A percentile compares a stretch with the other conserved stretches of the same genome.
phyloP scores from a whole-genome alignment of 2,113 vertebrate species.

The Pangasianodon hypophthalmus region DNA sequence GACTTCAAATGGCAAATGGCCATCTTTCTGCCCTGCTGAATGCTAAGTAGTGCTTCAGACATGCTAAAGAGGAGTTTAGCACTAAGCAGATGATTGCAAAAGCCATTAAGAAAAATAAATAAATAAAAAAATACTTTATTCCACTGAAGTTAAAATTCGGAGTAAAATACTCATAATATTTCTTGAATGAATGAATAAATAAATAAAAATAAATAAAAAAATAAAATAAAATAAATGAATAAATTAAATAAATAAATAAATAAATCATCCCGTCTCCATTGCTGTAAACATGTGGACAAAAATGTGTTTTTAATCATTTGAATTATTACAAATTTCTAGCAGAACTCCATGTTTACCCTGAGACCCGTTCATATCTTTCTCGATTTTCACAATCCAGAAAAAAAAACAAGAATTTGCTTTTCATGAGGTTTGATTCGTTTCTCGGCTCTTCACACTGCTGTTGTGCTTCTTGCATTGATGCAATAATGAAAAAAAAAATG shows the following conservation, averaged over 20 bases:
- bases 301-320: too few species aligned
- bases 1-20: slow-evolving; percentile 25
- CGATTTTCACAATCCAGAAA: background rate
- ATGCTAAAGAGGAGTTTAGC: slow-evolving; percentile 22
- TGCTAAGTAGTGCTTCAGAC: slow-evolving; percentile 30
- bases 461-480: background rate
- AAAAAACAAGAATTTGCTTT: background rate
- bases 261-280: background rate
- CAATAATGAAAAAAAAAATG: background rate
- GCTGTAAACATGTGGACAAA: too few species aligned
- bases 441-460: background rate
- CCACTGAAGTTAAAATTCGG: too few species aligned
- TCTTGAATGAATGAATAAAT: background rate
- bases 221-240: background rate
- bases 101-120: too few species aligned
- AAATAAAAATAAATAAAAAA: too few species aligned
- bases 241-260: background rate
- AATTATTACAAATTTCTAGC: background rate
- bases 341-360: background rate
- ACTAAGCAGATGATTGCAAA: background rate
- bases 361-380: background rate
- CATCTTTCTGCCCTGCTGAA: background rate
- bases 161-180: background rate
- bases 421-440: slow-evolving; percentile 16
- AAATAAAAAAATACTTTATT: too few species aligned